Evolutionary conservation across 2,113 vertebrate species (phyloP), one percentile per base, ranked within the genome.

Genomic region (Corydoras sp.): DNA sequence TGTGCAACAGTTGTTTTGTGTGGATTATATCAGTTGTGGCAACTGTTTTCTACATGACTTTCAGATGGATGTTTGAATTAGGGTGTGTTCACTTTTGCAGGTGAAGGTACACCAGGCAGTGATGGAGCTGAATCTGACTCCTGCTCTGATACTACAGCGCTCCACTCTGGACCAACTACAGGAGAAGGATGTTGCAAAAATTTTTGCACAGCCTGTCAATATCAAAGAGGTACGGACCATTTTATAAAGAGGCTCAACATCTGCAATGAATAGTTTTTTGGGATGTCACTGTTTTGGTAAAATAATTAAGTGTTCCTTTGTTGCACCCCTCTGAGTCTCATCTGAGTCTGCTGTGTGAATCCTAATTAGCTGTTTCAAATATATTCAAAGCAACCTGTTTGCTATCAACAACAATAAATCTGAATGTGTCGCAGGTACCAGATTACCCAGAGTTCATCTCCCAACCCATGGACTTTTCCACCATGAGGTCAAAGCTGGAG

Each of bases 381-480:
- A 24, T 24, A 24, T 24, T 24, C 18, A 24, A 24, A 24, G 18
- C 18, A 24, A 24, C 18, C 18, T 24, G 18, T 24, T 2, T 43
- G 35, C 1, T 43, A 43, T 43, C 18, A 24, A 24, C 18, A 2
- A 24, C 18, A 24, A 24, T 24, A 24, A 24, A 24, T 55, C 49
- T 30, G 18, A 65, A 49, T 53, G 30, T 15, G 9, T 43, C 84
- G 82, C 88, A 99, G 97, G 97, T 98, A 80, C 95, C 97, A 83
- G 97, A 99, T 90, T 99, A 99, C 87, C 87, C 94, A 88, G 95
- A 99, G 89, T 98, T 98, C 87, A 90, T 99, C 88, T 90, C 88
- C 83, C 91, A 93, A 79, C 97, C 97, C 79, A 99, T 99, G 95
- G 97, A 99, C 90, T 98, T 99, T 90, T 93, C 95, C 85, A 94